Base-by-base conservation (phyloP, 2,888 invertebrate species). In the Macroteleia sp. region DNA sequence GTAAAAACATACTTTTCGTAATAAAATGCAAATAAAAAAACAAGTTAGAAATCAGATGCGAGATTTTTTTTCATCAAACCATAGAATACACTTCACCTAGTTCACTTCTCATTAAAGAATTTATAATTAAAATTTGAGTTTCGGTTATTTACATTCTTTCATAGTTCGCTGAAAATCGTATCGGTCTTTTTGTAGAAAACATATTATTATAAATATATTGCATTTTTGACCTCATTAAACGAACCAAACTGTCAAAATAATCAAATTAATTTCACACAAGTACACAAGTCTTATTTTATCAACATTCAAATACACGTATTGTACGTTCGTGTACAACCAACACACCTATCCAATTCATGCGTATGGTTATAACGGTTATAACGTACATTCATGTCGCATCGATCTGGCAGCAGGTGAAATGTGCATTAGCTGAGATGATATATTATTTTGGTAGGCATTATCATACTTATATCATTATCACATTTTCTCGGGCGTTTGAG, bases 361-460 rank as follows among this genome's bases (percentile, higher is more conserved):
- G 46, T 36, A 44, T 30, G 20, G 56, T 69, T 36, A 66, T 39
- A 36, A 44, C 42, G 67, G 59, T 66, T 48, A 66, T 62, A 56
- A 69, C 46, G 56, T 54, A 46, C 67, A 62, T 54, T 56, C 66
- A 50, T 42, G 48, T 57, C 66, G 52, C 54, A 71, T 71, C 66
- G 77, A 77, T 71, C 66, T 66, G 61, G 61, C 61, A 61, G 61
- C 77, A 66, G 71, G 71, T 84, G 85, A 87, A 87, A 88, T 87
- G 86, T 86, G 84, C 83, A 83, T 84, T 83, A 76, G 79, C 81
- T 36, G 22, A 52, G 50, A 64, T 80, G 81, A 85, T 87, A 84
- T 85, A 84, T 87, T 86, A 87, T 88, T 88, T 85, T 80, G 77
- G 71, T 70, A 70, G 76, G 80, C 83, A 85, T 86, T 85, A 86